These are phyloP conservation scores for Anseranas semipalmata DNA, from an alignment of 2,113 vertebrate species.

Conservation along the genomic window DNA sequence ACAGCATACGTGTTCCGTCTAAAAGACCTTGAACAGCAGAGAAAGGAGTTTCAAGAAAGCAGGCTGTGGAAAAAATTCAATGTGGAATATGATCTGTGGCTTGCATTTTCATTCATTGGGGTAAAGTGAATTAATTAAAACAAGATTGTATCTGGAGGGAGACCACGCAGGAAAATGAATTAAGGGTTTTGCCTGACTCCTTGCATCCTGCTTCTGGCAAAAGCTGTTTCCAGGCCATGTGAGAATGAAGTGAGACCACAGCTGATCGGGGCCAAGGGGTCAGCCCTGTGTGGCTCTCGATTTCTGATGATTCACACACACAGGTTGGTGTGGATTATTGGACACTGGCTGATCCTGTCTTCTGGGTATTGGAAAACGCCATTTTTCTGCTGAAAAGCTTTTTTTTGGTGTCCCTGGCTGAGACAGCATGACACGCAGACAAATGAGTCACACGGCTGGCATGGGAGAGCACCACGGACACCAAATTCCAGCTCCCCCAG, in stretches of 20 bases:
- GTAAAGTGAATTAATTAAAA: constrained; percentile 36
- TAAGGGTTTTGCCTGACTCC: not conserved
- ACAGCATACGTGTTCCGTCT: not conserved
- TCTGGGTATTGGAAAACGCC: not conserved
- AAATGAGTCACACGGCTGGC: fast-evolving
- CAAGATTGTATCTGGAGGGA: not conserved
- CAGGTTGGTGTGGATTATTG: fast-evolving
- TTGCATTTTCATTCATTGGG: not conserved
- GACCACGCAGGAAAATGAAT: not conserved
- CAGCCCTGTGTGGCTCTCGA: not conserved
- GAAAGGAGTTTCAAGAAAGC: not conserved
- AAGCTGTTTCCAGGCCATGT: not conserved
- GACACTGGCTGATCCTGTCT: not conserved
- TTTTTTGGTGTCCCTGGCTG: not conserved
- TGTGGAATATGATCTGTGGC: not conserved
- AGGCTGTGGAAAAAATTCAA: not conserved
- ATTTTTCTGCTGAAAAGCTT: not conserved
- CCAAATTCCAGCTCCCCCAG: not conserved
- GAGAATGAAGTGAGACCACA: not conserved
- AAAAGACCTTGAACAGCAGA: not conserved
- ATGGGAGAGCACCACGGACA: fast-evolving
- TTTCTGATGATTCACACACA: fast-evolving
- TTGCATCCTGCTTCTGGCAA: not conserved
- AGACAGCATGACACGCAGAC: not conserved
- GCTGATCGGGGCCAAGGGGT: not conserved